Base-by-base conservation (phyloP, 2,797 vertebrate species). In the Fundulus diaphanus region DNA sequence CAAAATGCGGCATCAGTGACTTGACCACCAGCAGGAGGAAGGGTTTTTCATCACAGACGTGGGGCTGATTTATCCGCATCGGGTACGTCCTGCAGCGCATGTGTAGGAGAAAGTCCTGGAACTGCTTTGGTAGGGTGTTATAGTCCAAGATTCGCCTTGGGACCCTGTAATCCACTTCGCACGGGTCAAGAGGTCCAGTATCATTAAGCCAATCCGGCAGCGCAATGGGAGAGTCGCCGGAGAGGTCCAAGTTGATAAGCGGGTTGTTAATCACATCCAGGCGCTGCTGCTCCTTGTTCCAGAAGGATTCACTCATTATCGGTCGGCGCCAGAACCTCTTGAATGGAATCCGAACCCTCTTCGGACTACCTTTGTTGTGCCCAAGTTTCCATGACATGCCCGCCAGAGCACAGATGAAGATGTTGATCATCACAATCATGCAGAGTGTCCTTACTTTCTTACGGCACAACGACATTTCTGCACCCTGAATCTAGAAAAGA, bases 41-140 rank as follows among this genome's bases (percentile, higher is more conserved):
- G 7, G 97, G 97, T 3, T 93, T 92, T 5, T 92, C 84, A 5
- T 92, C 88, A 57, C 98, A 98, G 40, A 96, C 82, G 1, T 88
- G 78, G 0, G 95, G 95, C 27, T 96, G 96, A 76, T 97, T 94
- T 13, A 96, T 93, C 67, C 97, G 76, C 82, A 97, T 82, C 0
- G 96, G 96, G 72, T 97, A 97, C n/a, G 95, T 95, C 81, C 96
- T 93, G 90, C 98, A 99, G 81, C 91, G 95, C 95, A 98, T 88
- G 91, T 97, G 94, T 63, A 96, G 86, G 0, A 99, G 94, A 48
- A 99, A 99, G 89, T 99, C 97, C 93, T 97, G 96, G 86, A 98
- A 97, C 63, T 94, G 93, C 78, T 93, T 94, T 0, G 97, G 97
- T 76, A 99, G 87, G 24, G 79, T 87, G 80, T 90, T 93, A 86